Base-by-base conservation (phyloP, 2,797 vertebrate genomes). In the Carcharodon carcharias region DNA sequence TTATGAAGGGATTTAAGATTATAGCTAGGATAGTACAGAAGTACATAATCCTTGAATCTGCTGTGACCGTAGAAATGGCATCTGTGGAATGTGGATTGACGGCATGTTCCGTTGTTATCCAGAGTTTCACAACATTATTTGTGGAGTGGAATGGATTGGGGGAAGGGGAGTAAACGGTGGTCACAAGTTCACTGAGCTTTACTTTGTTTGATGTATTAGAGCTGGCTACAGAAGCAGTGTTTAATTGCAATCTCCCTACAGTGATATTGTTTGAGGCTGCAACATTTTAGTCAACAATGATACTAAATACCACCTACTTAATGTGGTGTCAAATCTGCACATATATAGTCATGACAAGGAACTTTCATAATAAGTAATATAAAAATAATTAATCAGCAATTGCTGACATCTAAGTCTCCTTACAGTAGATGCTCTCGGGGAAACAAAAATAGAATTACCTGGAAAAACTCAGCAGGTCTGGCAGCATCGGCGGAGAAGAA, bases 11-110 rank as follows among this genome's bases (percentile, higher is more conserved):
- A 23, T 85, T 85, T 50, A 45, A 50, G 35, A 40, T 63, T 92
- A 40, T n/a, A n/a, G 58, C 56, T 35, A 8, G 58, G 35, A 7
- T 63, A 65, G 69, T 31, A 28, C 26, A 31, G 69, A 71, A 71
- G 71, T 73, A 67, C 65, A 67, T 35, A 73, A 35, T 73, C 71
- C 58, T 18, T 61, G 56, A 31, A 58, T 16, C 31, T 91, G 63
- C 31, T 91, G 28, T 1, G 3, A 61, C 56, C 61, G n/a, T 7
- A 58, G 89, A 92, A n/a, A 35, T 61, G 56, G 56, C 58, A 63
- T 92, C 35, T 92, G 89, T 3, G 31, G 89, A 92, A 92, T 92
- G 87, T 89, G 54, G 87, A 89, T 85, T 31, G 50, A 88, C 54
- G 31, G 28, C 28, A 58, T 14, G 11, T 89, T 89, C 12, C 8